A percentile compares a stretch with the other conserved stretches of the same genome.
These are phyloP conservation scores for Clistopyga incitator DNA, from an alignment of 2,888 invertebrate species.

Conservation along the genomic window DNA sequence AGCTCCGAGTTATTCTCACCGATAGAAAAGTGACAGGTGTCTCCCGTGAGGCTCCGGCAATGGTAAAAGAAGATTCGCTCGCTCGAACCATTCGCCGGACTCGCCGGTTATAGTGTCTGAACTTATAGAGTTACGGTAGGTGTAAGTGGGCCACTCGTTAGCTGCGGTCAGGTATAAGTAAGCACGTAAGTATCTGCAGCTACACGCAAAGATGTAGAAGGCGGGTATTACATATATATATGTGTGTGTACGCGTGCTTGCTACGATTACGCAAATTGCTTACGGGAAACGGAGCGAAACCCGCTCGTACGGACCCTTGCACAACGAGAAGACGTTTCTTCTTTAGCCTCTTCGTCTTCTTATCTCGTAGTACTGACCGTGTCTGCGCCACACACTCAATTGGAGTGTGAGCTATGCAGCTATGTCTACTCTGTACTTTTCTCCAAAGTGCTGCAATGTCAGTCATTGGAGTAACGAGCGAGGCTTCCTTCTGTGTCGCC, in stretches of 20 bases:
- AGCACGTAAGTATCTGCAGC: slow-evolving; percentile 20
- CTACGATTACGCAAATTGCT: slow-evolving; percentile 79
- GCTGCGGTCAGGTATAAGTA: slow-evolving; percentile 37
- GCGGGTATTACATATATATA: not conserved
- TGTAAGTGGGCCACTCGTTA: slow-evolving; percentile 43
- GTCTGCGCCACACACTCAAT: slow-evolving; percentile 6
- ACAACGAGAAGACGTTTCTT: slow-evolving; percentile 50
- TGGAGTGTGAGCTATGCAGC: not conserved
- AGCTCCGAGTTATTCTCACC: slow-evolving; percentile 25
- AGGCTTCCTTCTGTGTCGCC: not conserved
- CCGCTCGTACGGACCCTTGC: slow-evolving; percentile 51
- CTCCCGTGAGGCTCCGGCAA: not conserved
- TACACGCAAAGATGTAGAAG: not conserved
- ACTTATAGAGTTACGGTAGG: slow-evolving; percentile 43
- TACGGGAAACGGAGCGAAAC: slow-evolving; percentile 78
- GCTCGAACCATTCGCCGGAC: slow-evolving; percentile 2
- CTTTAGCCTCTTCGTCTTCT: slow-evolving; percentile 29
- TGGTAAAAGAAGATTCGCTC: slow-evolving; percentile 35
- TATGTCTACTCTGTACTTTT: not conserved
- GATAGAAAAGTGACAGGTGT: slow-evolving; percentile 50
- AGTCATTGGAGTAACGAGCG: slow-evolving; percentile 25
- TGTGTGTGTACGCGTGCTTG: slow-evolving; percentile 20
- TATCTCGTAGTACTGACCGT: slow-evolving; percentile 43
- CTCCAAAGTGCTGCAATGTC: slow-evolving; percentile 19
- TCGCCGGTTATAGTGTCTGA: slow-evolving; percentile 25